A percentile compares a stretch with the other conserved stretches of the same genome.
Conservation (phyloP, 2,888 invertebrate genomes). For the Diaperis boleti region DNA sequence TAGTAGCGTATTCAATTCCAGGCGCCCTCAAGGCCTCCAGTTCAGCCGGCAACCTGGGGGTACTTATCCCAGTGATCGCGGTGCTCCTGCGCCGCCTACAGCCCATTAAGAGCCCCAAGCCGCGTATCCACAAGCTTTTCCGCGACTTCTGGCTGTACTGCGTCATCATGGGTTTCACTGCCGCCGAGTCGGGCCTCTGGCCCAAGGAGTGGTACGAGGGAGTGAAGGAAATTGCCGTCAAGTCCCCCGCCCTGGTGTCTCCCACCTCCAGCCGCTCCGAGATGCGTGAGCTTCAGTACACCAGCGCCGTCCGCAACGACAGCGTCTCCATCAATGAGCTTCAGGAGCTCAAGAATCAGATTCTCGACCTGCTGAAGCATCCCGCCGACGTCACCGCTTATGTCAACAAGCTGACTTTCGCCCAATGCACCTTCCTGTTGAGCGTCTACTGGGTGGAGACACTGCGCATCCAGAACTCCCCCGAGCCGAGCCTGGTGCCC, state of each 20-base stretch:
- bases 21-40: conserved; percentile 85
- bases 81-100: conserved; percentile 87
- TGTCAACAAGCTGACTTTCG: conserved; percentile 93
- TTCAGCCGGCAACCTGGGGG: conserved; percentile 97
- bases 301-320: conserved; percentile 95
- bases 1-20: too few relatives aligned
- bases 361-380: conserved; percentile 81
- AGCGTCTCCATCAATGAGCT: conserved; percentile 92
- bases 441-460: conserved; percentile 98
- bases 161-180: conserved; percentile 98
- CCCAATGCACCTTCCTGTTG: conserved; percentile 95
- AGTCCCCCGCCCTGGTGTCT: conserved; percentile 94
- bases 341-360: conserved; percentile 89
- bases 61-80: conserved; percentile 97
- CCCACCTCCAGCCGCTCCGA: conserved; percentile 94
- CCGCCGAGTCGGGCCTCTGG: conserved; percentile 89
- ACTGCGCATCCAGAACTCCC: conserved; percentile 81
- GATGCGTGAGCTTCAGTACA: conserved; percentile 95
- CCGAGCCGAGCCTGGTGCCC: conserved; percentile 88
- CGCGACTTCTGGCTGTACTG: conserved; percentile 99
- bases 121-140: conserved; percentile 94
- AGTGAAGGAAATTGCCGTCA: conserved; percentile 96
- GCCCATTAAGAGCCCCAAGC: conserved; percentile 90
- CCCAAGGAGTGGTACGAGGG: conserved; percentile 97
- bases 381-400: conserved; percentile 84